Evolutionary conservation across 2,888 invertebrate genomes (phyloP), one percentile per base, ranked within the genome.

Genomic region (Ornithoptera alexandrae): DNA sequence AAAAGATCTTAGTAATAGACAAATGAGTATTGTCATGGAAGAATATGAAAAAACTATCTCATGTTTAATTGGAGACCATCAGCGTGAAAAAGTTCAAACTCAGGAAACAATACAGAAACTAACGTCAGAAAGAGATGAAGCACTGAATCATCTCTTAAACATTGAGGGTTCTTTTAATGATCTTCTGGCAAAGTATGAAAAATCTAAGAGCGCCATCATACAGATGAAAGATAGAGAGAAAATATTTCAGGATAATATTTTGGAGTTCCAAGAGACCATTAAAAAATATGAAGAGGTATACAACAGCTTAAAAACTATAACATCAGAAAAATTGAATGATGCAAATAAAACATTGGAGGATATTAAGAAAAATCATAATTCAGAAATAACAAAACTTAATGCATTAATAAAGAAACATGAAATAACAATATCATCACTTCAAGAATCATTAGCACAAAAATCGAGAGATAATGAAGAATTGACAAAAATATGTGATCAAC

Each of bases 401-500:
- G 98, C 98, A 22, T 95, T 96, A 81, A 94, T 97, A 63, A 97
- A 97, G 82, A 97, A 97, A 85, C 94, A 97, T 80, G 98, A 98
- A 86, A 95, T 98, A 71, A 96, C 96, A 77, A 95, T 96, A 74
- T 95, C 95, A 72, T 97, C 97, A 2, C 90, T 98, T 70, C 96
- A 97, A 80, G 96, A 96, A 78, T 94, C 96, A 61, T 91, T 98
- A 63, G 95, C 96, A 74, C 97, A 98, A 81, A 98, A 98, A 89
- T 94, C 94, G 0, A 96, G 96, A 83, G 98, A 98, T 83, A 98
- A 98, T 86, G 95, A 95, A 75, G 97, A 98, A 86, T 90, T 98
- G 75, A 96, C 98, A 64, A 95, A 96, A 86, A 96, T 98, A 81
- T 97, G 98, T 93, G 98, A 98, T 93, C 98, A 98, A 90, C 94